Evolutionary conservation across 2,888 invertebrate species (phyloP), one percentile per base, ranked within the genome.

Genomic region (Baccha elongata): DNA sequence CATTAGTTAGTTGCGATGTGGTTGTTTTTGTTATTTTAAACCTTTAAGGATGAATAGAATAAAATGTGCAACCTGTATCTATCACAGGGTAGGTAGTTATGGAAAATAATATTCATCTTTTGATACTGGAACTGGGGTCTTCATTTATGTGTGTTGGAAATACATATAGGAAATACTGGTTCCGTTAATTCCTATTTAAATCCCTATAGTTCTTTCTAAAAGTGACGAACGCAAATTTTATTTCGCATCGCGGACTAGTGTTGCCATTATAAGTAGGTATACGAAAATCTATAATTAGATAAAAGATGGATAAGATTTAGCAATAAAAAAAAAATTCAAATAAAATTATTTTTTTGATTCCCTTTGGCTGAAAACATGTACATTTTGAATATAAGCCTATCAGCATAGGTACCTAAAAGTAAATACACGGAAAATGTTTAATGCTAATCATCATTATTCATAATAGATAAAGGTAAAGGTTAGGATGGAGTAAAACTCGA

Each of bases 61-160:
- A 55, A 44, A 65, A 62, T 55, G 48, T 48, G 75, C 37, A 69
- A 23, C 26, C 32, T 69, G 68, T 64, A 60, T 58, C 42, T n/a
- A n/a, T 10, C 32, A 32, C 32, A 32, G 32, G 7, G 23, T 32
- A 35, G 10, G 60, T 55, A 42, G 29, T 19, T 21, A 46, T 11
- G 50, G 42, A 60, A 52, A 60, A 67, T 42, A 52, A 75, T 44
- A 35, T 29, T 42, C 46, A 32, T 40, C 17, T 46, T 11, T 11
- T 46, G 26, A 44, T 71, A n/a, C n/a, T n/a, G n/a, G 15, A 32
- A 32, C 13, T 37, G 21, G 29, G 26, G 15, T 5, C 40, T 42
- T 32, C 13, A 11, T 17, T 44, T 17, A 23, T 32, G 2, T 32
- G 8, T 32, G 29, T 6, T 50, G 26, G 26, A 3, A 58, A 48